phyloP scores from a whole-genome alignment of 1,140 invertebrate species.

The Rhopalosiphum padi region DNA sequence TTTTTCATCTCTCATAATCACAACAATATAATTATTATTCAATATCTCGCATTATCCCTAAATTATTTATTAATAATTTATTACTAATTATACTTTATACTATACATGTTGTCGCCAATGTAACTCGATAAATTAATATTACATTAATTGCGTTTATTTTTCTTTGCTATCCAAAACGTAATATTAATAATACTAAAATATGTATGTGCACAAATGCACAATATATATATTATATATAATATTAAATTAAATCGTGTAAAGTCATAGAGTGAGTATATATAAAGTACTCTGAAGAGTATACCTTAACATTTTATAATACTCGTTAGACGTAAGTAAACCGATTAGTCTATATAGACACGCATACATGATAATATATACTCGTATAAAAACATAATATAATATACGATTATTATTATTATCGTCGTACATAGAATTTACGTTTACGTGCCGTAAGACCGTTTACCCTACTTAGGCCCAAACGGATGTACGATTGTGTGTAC shows the following conservation, averaged over 20 bases:
- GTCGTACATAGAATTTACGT: background rate
- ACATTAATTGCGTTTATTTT: background rate
- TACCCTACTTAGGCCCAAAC: slow-evolving; percentile 28
- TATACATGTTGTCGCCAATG: background rate
- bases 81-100: background rate
- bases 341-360: background rate
- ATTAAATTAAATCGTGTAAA: background rate
- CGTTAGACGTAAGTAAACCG: background rate
- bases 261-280: background rate
- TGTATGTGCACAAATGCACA: background rate
- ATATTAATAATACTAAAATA: background rate
- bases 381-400: background rate
- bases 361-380: background rate
- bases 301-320: background rate
- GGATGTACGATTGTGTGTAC: slow-evolving; percentile 32
- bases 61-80: background rate
- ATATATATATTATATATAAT: background rate
- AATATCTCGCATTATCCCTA: background rate
- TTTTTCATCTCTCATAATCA: background rate
- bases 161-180: background rate
- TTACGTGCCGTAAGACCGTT: slow-evolving; percentile 30
- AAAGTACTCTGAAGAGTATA: background rate
- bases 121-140: background rate
- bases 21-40: background rate
- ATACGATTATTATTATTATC: background rate